Evolutionary conservation across 1,140 invertebrate genomes (phyloP).

Genomic region (Diorhabda elongata): DNA sequence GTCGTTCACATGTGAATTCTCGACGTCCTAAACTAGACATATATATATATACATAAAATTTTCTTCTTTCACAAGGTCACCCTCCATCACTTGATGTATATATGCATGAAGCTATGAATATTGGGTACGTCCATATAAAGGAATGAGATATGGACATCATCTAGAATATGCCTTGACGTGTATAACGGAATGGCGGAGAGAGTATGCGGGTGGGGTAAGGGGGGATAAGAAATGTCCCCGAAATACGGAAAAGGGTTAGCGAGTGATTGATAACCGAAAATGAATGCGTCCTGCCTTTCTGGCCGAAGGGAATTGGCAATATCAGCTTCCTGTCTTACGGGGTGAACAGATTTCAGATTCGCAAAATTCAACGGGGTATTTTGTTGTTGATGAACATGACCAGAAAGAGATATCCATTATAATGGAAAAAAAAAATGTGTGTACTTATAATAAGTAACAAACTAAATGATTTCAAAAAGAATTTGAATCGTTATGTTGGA

Average conservation of each 20-base stretch:
- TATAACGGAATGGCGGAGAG: constrained; percentile 2
- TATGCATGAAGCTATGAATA: constrained; percentile 20
- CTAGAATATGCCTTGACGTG: constrained; percentile 23
- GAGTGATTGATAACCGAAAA: constrained; percentile 24
- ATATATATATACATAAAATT: constrained; percentile 16
- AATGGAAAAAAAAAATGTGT: no score
- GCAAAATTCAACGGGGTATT: background rate
- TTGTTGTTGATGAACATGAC: no score
- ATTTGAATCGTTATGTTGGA: no score
- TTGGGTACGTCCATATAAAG: constrained; percentile 23
- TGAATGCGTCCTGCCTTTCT: constrained; percentile 22
- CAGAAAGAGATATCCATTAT: no score
- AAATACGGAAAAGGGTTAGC: constrained; percentile 21
- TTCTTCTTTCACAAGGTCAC: constrained; percentile 18
- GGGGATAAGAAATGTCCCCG: constrained; percentile 19
- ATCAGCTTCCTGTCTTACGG: constrained; percentile 16
- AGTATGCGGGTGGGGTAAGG: constrained; percentile 3
- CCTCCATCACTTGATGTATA: constrained; percentile 17
- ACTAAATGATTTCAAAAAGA: no score
- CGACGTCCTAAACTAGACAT: background rate
- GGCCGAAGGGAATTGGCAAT: constrained; percentile 23
- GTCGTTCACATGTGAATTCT: constrained; percentile 15
- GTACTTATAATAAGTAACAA: no score
- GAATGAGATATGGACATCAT: constrained; percentile 24
- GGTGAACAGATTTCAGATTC: constrained; percentile 2